Evolutionary conservation across 2,797 vertebrate species (phyloP), one percentile per base, ranked within the genome.

Genomic region (Philypnodon macrostomus): DNA sequence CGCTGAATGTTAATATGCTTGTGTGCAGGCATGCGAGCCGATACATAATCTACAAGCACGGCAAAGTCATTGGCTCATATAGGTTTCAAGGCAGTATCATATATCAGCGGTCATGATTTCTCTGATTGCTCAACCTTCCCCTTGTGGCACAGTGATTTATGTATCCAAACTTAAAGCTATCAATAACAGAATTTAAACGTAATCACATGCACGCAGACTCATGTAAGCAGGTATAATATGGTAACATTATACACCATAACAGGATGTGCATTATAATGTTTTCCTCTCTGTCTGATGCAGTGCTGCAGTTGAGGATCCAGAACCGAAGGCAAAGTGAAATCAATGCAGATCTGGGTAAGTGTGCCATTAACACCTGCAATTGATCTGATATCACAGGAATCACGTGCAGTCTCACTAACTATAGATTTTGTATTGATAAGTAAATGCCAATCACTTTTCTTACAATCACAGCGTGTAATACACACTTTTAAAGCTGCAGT

Each of bases 231-330:
- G 27, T 29, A 11, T 29, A 29, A 29, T 29, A 3, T 29, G 4
- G 2, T 8, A 10, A 11, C 27, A 23, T 23, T 23, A n/a, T n/a
- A n/a, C 21, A 23, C 21, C 6, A 23, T 6, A 23, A 3, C 21
- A 23, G 21, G 3, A 23, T 23, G 21, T 23, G 37, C 24, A 15
- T 26, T 41, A 15, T 2, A 14, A 38, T 15, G 8, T 26, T 45
- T 27, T 29, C 24, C 18, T 48, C 40, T 76, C 9, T 67, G 14
- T 35, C 14, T 74, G 39, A 80, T 85, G 54, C 81, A 93, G 91
- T 93, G 32, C 86, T 93, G 74, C 91, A 93, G 84, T 14, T 93
- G 79, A 88, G 92, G 84, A 93, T 93, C 73, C 91, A 93, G 72
- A 92, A 93, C 71, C 88, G 92, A 60, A 85, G 87, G 68, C 92